Evolutionary conservation across 2,888 invertebrate genomes (phyloP).

Genomic region (Nemoura dubitans): DNA sequence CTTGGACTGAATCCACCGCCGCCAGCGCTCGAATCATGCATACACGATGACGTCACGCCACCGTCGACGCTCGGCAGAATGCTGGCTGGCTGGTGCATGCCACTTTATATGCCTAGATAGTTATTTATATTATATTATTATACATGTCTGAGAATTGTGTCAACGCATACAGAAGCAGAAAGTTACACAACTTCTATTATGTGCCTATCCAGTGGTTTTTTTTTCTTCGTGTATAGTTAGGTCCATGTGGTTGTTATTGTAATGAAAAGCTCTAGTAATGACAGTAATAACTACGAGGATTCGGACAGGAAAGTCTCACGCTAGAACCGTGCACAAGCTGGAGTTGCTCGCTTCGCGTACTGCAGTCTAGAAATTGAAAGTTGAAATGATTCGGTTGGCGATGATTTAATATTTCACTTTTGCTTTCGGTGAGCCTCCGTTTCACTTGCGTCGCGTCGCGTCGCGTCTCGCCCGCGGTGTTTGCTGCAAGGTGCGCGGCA

Average conservation of each 20-base stretch:
- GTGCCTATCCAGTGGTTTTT: not conserved
- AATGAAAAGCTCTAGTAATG: not conserved
- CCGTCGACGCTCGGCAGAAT: not conserved
- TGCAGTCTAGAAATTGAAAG: too few species aligned
- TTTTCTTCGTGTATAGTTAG: not conserved
- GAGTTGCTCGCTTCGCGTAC: too few species aligned
- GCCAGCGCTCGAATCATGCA: too few species aligned
- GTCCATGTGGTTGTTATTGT: not conserved
- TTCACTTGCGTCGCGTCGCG: not conserved
- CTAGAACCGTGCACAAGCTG: too few species aligned
- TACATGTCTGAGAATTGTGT: conserved; percentile 3
- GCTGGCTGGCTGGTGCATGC: not conserved
- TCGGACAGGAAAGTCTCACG: too few species aligned
- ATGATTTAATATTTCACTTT: not conserved
- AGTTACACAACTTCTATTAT: conserved; percentile 16
- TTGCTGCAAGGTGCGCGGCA: too few species aligned
- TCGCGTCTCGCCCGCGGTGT: too few species aligned
- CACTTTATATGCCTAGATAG: not conserved
- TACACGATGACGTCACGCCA: not conserved
- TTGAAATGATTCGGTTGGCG: too few species aligned
- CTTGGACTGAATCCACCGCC: conserved; percentile 49
- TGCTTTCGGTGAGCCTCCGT: not conserved
- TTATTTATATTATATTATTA: conserved; percentile 17
- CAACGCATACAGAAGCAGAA: conserved; percentile 7
- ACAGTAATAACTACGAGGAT: not conserved